These are phyloP conservation scores for Margaritifera margaritifera DNA, from an alignment of 2,888 invertebrate genomes.

Conservation along the genomic window DNA sequence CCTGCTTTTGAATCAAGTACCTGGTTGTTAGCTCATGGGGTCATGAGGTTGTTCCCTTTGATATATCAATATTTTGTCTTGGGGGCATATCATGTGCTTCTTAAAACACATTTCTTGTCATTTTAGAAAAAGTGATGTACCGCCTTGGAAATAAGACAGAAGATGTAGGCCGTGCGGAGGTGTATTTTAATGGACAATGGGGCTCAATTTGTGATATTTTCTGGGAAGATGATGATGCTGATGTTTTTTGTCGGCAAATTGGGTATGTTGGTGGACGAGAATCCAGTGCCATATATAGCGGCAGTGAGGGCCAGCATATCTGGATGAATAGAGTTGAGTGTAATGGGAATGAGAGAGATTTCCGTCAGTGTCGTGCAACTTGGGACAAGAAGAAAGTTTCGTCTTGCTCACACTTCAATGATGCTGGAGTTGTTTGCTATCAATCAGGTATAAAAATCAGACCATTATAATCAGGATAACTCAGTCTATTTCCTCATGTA, in stretches of 20 bases:
- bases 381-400: constrained; percentile 41
- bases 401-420: constrained; percentile 38
- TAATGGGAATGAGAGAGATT: constrained; percentile 79
- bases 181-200: constrained; percentile 52
- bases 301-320: constrained; percentile 58
- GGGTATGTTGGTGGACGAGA: constrained; percentile 46
- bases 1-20: too few relatives aligned
- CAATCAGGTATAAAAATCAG: constrained; percentile 40
- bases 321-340: constrained; percentile 83
- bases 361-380: constrained; percentile 77
- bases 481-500: too few relatives aligned
- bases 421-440: constrained; percentile 52
- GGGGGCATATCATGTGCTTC: neutral
- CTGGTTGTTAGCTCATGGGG: too few relatives aligned
- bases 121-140: constrained; percentile 47
- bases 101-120: neutral
- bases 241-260: constrained; percentile 53
- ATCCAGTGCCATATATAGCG: constrained; percentile 18
- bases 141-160: constrained; percentile 38
- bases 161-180: constrained; percentile 51
- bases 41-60: too few relatives aligned
- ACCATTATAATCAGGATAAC: too few relatives aligned
- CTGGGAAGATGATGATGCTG: constrained; percentile 46
- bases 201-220: constrained; percentile 44
- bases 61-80: too few relatives aligned